These are phyloP conservation scores for Hedychridium roseum DNA, from an alignment of 2,888 invertebrate species.

Conservation along the genomic window DNA sequence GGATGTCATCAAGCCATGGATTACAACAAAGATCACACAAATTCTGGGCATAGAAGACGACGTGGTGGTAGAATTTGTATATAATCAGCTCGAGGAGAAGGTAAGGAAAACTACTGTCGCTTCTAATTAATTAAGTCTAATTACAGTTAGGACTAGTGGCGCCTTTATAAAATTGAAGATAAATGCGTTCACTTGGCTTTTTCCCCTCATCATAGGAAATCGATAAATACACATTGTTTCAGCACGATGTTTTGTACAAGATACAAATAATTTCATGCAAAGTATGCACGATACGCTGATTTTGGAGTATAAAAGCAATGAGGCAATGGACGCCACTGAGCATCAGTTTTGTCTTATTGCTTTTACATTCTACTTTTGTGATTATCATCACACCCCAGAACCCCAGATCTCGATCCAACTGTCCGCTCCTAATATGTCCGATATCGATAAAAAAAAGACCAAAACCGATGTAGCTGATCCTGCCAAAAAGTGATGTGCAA, in stretches of 20 bases:
- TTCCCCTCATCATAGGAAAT: slow-evolving; percentile 63
- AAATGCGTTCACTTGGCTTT: slow-evolving; percentile 61
- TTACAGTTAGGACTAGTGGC: slow-evolving; percentile 19
- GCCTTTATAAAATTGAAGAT: slow-evolving; percentile 31
- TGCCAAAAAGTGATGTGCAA: slow-evolving; percentile 31
- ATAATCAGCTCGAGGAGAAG: slow-evolving; percentile 97
- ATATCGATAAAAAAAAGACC: slow-evolving; percentile 25
- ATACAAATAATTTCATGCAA: slow-evolving; percentile 33
- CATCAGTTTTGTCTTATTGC: slow-evolving; percentile 30
- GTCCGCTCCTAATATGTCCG: slow-evolving; percentile 32
- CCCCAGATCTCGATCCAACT: slow-evolving; percentile 21
- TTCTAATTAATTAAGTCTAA: slow-evolving; percentile 2
- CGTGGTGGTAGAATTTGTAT: slow-evolving; percentile 98
- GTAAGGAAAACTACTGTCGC: slow-evolving; percentile 70
- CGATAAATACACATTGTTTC: slow-evolving; percentile 59
- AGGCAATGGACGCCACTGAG: slow-evolving; percentile 28
- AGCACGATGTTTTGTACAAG: slow-evolving; percentile 47
- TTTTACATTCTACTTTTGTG: slow-evolving; percentile 24
- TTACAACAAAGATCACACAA: slow-evolving; percentile 94
- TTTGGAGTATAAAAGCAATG: slow-evolving; percentile 41
- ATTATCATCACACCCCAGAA: slow-evolving; percentile 26
- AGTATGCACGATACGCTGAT: slow-evolving; percentile 35
- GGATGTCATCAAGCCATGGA: slow-evolving; percentile 99
- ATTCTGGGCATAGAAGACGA: slow-evolving; percentile 98
- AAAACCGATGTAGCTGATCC: slow-evolving; percentile 44